Percentiles rank a stretch among this genome's conserved stretches.
These are phyloP conservation scores for Drosophila conformis DNA, from an alignment of 2,888 invertebrate genomes.

Conservation along the genomic window DNA sequence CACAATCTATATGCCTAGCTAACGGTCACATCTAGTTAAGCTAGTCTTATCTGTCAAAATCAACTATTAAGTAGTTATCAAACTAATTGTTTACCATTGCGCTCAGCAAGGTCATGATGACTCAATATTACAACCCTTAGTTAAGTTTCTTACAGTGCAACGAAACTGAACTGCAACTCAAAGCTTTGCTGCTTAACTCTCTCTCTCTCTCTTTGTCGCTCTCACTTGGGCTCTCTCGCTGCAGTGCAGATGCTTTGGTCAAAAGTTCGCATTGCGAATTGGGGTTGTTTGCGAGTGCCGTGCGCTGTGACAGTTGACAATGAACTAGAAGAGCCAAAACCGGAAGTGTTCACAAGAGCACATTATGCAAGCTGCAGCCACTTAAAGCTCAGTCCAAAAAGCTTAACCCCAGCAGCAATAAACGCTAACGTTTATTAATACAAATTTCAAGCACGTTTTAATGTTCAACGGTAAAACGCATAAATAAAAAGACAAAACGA, in stretches of 20 bases:
- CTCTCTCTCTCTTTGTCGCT: conserved; percentile 15
- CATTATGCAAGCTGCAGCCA: conserved; percentile 61
- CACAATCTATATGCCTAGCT: not conserved
- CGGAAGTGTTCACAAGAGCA: conserved; percentile 60
- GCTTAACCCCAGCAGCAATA: conserved; percentile 10
- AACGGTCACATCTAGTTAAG: not conserved
- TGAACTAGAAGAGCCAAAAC: conserved; percentile 66
- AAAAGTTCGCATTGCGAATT: conserved; percentile 6
- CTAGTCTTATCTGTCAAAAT: conserved; percentile 21
- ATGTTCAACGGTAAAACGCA: conserved; percentile 49
- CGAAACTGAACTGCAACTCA: conserved; percentile 17
- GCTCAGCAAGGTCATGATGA: conserved; percentile 21
- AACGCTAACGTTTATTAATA: conserved; percentile 13
- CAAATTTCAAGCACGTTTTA: conserved; percentile 64
- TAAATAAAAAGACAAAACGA: conserved; percentile 15
- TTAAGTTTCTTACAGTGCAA: conserved; percentile 51
- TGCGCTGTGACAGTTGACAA: conserved; percentile 67
- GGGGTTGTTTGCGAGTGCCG: conserved; percentile 34
- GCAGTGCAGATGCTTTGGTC: conserved; percentile 36
- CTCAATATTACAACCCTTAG: not conserved
- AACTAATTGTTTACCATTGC: not conserved
- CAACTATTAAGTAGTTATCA: not conserved
- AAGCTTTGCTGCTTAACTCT: conserved; percentile 32
- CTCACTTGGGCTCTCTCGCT: conserved; percentile 1
- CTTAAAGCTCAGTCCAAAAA: conserved; percentile 44